A percentile compares a stretch with the other conserved stretches of the same genome.
phyloP scores from a whole-genome alignment of 2,113 vertebrate species.

The Chlamydotis undulata region DNA sequence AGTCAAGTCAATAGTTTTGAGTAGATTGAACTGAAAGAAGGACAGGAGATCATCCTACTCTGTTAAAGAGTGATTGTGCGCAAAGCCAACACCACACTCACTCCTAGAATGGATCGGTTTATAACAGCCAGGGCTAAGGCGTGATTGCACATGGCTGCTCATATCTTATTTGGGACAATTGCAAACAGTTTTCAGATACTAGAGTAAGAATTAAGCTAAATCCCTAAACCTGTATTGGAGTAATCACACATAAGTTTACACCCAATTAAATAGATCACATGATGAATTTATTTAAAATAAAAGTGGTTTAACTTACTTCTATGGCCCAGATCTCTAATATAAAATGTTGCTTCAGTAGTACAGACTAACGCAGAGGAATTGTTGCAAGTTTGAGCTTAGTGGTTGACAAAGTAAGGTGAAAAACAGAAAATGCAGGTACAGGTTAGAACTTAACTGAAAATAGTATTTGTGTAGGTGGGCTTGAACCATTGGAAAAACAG shows the following conservation, averaged over 20 bases:
- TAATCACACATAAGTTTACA: neutral
- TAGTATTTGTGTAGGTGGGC: neutral
- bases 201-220: neutral
- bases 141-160: neutral
- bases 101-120: neutral
- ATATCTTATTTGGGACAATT: neutral
- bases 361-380: neutral
- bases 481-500: neutral
- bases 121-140: neutral
- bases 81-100: neutral
- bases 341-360: neutral
- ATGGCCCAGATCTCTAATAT: neutral
- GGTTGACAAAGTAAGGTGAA: neutral
- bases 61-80: neutral
- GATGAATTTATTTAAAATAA: neutral
- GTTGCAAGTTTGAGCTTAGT: neutral
- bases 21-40: neutral
- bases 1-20: neutral
- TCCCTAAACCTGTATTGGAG: neutral
- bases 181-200: neutral
- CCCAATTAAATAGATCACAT: neutral
- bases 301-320: neutral
- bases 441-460: neutral
- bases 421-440: neutral
- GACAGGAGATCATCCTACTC: neutral